A percentile compares a stretch with the other conserved stretches of the same genome.
phyloP scores from a whole-genome alignment of 92 coral and sea anemone species.

The Parazoanthus atlanticus region DNA sequence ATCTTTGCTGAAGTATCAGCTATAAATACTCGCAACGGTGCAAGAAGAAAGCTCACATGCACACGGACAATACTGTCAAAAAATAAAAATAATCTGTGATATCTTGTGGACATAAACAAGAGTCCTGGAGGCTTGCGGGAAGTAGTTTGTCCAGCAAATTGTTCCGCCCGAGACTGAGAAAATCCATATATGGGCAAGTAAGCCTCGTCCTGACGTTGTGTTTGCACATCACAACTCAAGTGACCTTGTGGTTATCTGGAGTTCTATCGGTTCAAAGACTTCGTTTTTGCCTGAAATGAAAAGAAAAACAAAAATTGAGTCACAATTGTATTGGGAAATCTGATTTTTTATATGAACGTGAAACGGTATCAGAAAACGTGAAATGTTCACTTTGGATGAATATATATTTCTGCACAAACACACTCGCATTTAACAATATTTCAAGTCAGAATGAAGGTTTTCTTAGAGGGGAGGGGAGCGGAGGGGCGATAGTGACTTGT shows the following conservation, averaged over 20 bases:
- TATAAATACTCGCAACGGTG: neutral
- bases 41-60: neutral
- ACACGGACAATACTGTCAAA: neutral
- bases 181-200: neutral
- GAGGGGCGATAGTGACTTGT: no score
- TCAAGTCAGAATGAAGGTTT: no score
- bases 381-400: no score
- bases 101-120: neutral
- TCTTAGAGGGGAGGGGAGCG: no score
- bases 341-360: no score
- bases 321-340: neutral
- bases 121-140: neutral
- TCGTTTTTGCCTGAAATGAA: neutral
- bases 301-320: no score
- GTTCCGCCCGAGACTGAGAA: neutral
- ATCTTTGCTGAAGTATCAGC: neutral
- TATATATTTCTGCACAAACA: no score
- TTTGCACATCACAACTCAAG: neutral
- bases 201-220: neutral
- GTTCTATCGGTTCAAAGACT: neutral
- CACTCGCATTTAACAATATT: no score
- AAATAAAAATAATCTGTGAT: neutral
- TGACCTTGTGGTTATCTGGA: neutral
- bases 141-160: neutral
- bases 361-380: no score